A percentile compares a stretch with the other conserved stretches of the same genome.
Evolutionary conservation across 2,888 invertebrate species (phyloP).

Genomic region (Pammene fasciana): DNA sequence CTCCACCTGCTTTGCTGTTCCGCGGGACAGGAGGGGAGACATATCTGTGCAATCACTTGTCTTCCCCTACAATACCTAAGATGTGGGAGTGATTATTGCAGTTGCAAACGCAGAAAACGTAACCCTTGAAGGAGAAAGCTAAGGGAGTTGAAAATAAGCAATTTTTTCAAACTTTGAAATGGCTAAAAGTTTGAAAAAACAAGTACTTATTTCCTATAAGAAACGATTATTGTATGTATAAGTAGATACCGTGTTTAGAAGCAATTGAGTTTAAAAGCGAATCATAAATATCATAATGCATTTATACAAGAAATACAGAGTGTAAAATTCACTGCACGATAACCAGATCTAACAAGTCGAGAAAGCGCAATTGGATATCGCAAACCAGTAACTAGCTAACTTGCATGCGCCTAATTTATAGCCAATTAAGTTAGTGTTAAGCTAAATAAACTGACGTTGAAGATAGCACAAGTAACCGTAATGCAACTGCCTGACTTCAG

Average conservation of each 20-base stretch:
- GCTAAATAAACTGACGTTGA: conserved; percentile 75
- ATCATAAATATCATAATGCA: no score
- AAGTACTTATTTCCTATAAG: neutral
- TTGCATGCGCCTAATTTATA: conserved; percentile 75
- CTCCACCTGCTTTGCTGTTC: conserved; percentile 60
- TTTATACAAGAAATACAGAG: neutral
- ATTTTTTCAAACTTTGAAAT: neutral
- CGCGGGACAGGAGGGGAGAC: conserved; percentile 50
- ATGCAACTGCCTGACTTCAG: conserved; percentile 59
- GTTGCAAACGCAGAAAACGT: neutral
- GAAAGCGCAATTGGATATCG: conserved; percentile 57
- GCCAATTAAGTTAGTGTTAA: conserved; percentile 81
- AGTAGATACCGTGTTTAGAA: neutral
- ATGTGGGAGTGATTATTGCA: conserved; percentile 35
- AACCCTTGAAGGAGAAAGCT: neutral
- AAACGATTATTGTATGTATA: neutral
- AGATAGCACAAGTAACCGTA: conserved; percentile 73
- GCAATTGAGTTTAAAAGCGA: no score
- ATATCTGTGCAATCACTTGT: conserved; percentile 42
- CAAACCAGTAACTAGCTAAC: conserved; percentile 68
- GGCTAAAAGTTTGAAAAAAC: neutral
- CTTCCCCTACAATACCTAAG: conserved; percentile 39
- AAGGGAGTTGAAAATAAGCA: no score
- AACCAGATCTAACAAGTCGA: conserved; percentile 64
- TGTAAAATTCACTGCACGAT: conserved; percentile 45